These are phyloP conservation scores for Silurus aristotelis DNA, from an alignment of 2,797 vertebrate genomes.

Conservation along the genomic window DNA sequence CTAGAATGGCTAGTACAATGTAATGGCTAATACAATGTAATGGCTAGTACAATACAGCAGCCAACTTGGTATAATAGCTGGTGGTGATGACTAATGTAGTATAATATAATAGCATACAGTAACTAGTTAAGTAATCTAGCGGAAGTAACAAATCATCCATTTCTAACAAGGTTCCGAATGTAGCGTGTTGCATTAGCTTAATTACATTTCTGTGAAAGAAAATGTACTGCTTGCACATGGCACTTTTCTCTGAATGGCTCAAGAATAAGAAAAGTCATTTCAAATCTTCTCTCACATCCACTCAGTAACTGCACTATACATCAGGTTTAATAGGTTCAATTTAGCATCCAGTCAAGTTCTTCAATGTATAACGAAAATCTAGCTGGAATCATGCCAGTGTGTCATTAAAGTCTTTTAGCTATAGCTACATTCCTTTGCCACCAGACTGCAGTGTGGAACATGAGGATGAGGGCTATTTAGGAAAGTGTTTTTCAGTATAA, in stretches of 20 bases:
- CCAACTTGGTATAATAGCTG: too few species aligned
- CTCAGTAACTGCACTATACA: not conserved
- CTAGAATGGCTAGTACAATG: too few species aligned
- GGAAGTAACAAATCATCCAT: not conserved
- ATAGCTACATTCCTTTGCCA: not conserved
- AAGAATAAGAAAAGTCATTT: not conserved
- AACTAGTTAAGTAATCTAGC: not conserved
- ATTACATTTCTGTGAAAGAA: too few species aligned
- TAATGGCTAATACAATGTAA: too few species aligned
- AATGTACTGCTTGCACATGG: too few species aligned
- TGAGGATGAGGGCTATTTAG: not conserved
- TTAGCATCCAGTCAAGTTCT: not conserved
- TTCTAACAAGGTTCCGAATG: not conserved
- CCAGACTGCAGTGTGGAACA: not conserved
- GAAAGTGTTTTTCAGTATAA: not conserved
- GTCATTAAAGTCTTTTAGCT: not conserved
- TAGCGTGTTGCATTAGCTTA: not conserved
- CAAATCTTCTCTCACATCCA: not conserved
- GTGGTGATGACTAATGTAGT: too few species aligned
- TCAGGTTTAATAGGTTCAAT: not conserved
- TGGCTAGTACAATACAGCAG: too few species aligned
- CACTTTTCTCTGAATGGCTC: too few species aligned
- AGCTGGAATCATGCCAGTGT: not conserved
- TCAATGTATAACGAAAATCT: not conserved
- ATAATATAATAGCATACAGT: not conserved